Evolutionary conservation across 2,888 invertebrate species (phyloP).

Genomic region (Dilophus febrilis): DNA sequence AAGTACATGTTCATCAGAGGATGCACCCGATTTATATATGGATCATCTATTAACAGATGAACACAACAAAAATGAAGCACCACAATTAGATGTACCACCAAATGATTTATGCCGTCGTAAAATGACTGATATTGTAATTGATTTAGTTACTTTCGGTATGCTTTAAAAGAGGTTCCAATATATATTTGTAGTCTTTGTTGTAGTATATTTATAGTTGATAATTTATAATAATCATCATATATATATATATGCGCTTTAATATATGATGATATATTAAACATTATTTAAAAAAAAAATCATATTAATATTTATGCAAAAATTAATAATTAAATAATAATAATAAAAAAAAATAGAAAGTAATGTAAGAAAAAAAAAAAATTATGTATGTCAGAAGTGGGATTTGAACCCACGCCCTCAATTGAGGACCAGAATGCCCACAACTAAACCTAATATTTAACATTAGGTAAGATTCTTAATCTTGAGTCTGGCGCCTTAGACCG

Average conservation of each 20-base stretch:
- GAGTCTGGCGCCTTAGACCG: slow-evolving; percentile 12
- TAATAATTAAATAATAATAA: too few species aligned
- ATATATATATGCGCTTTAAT: too few species aligned
- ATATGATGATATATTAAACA: too few species aligned
- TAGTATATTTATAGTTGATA: too few species aligned
- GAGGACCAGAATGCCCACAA: slow-evolving; percentile 12
- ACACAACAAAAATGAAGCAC: slow-evolving; percentile 20
- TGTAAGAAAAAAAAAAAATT: too few species aligned
- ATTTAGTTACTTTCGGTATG: slow-evolving; percentile 44
- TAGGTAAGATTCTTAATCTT: slow-evolving; percentile 3
- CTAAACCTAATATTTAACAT: too few species aligned
- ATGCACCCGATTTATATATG: slow-evolving; percentile 51
- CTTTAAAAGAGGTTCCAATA: slow-evolving; percentile 26
- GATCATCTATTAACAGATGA: slow-evolving; percentile 21
- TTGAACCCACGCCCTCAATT: slow-evolving; percentile 13
- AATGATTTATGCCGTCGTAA: slow-evolving; percentile 44
- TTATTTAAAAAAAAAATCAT: too few species aligned
- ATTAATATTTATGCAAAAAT: too few species aligned
- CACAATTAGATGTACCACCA: slow-evolving; percentile 30
- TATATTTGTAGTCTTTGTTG: too few species aligned
- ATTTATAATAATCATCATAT: too few species aligned
- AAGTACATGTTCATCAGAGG: slow-evolving; percentile 43
- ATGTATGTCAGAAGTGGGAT: slow-evolving; percentile 13
- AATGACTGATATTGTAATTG: slow-evolving; percentile 50
- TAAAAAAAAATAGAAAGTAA: too few species aligned